These are phyloP conservation scores for Oceanodroma leucorhoa DNA, from an alignment of 2,797 vertebrate species.

Conservation along the genomic window DNA sequence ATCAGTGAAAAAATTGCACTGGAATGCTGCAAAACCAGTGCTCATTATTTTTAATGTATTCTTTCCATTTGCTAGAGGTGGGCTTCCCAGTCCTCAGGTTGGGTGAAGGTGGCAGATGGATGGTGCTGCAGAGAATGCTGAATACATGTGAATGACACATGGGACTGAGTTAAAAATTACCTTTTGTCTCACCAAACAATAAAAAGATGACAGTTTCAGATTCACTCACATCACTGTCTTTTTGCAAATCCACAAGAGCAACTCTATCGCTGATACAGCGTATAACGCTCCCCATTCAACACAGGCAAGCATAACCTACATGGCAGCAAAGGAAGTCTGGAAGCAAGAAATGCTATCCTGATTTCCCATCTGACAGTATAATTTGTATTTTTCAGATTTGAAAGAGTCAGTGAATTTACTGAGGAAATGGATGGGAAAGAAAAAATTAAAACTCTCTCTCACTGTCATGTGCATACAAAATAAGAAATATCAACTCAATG, in stretches of 20 bases:
- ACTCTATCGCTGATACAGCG: neutral
- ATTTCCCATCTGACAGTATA: neutral
- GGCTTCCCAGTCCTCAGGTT: neutral
- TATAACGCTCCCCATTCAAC: neutral
- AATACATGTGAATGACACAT: neutral
- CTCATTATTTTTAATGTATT: constrained; percentile 54
- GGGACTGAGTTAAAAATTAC: constrained; percentile 13
- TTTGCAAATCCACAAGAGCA: neutral
- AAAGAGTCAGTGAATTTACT: neutral
- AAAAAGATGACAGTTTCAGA: constrained; percentile 13
- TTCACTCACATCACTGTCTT: neutral
- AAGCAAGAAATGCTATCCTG: neutral
- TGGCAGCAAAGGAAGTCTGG: neutral
- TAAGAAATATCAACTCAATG: neutral
- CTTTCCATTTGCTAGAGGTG: neutral
- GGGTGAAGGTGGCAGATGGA: constrained; percentile 1
- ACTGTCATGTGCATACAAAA: neutral
- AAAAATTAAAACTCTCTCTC: neutral
- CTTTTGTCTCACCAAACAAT: constrained; percentile 25
- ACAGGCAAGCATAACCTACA: neutral
- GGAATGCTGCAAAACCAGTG: neutral
- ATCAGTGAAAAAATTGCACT: neutral
- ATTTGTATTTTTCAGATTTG: neutral
- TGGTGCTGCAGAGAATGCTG: neutral
- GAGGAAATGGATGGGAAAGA: neutral